Evolutionary conservation across 1,140 invertebrate genomes (phyloP), one percentile per base, ranked within the genome.

Genomic region (Drosophila ironensis): DNA sequence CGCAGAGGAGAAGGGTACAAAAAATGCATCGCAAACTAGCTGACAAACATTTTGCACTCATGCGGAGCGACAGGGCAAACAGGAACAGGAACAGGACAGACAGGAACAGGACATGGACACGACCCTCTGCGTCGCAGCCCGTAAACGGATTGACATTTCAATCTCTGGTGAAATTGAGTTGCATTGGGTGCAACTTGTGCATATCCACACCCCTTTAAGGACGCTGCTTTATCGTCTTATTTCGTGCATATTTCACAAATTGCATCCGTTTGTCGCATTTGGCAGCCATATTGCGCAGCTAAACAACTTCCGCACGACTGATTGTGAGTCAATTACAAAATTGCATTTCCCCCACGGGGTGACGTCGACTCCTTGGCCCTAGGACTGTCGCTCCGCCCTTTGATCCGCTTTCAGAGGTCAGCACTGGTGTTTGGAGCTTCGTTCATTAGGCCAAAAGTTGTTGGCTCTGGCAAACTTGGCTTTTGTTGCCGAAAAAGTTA

Each of bases 291-390:
- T 61, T 71, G 54, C 46, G 52, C 42, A 61, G 47, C 54, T 71
- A 71, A 71, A 71, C 68, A 71, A 71, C 68, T 71, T 71, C 68
- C 68, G 67, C 68, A 24, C 47, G 67, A 53, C 67, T 71, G 67
- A 61, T 61, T 71, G 67, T 47, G 68, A 71, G 68, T 71, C 68
- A 71, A 71, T 71, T 71, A 71, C 68, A 71, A 61, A 71, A 71
- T 71, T 61, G 67, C 47, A 71, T 71, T 60, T 44, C 7, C 25
- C 44, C 60, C 46, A 37, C 17, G 42, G 28, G 37, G 35, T 30
- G 47, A 38, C 24, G 4, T 8, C 19, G 37, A 38, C 14, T 12
- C 8, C 24, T 27, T 4, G 9, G n/a, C n/a, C n/a, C n/a, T n/a
- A n/a, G n/a, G n/a, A n/a, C n/a, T n/a, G 11, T 22, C 25, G 3